These are phyloP conservation scores for Loriculus beryllinus DNA, from an alignment of 2,797 vertebrate species.

Conservation along the genomic window DNA sequence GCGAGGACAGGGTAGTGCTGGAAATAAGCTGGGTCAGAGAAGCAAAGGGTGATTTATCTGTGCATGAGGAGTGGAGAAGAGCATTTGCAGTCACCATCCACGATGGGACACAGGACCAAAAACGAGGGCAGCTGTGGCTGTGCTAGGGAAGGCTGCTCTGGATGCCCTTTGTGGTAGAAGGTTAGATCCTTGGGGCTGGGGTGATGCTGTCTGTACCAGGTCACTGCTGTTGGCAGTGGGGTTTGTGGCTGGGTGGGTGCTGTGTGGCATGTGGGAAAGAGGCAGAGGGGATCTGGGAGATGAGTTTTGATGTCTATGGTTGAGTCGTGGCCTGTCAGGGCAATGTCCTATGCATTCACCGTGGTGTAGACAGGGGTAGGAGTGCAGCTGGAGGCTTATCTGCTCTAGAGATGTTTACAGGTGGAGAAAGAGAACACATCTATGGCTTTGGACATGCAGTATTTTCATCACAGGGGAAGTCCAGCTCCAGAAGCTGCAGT, in stretches of 20 bases:
- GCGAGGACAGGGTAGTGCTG: accelerated
- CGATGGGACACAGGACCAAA: accelerated
- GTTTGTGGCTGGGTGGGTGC: neutral
- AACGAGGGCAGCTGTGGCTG: accelerated
- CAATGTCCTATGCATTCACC: neutral
- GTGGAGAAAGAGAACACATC: neutral
- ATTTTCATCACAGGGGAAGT: neutral
- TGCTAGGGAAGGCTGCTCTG: neutral
- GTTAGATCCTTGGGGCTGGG: neutral
- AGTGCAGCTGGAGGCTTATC: neutral
- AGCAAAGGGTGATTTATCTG: neutral
- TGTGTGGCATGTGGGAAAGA: accelerated
- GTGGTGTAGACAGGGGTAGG: neutral
- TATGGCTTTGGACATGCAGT: neutral
- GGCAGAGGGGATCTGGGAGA: neutral
- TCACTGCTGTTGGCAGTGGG: neutral
- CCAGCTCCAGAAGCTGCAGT: neutral
- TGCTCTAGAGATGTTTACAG: neutral
- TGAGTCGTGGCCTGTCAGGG: neutral
- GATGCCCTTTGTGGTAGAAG: neutral
- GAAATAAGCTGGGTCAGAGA: neutral
- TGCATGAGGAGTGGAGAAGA: neutral
- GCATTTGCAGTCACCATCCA: neutral
- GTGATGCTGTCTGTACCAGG: neutral
- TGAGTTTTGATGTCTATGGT: neutral